These are phyloP conservation scores for Monopis laevigella DNA, from an alignment of 2,888 invertebrate species.

Conservation along the genomic window DNA sequence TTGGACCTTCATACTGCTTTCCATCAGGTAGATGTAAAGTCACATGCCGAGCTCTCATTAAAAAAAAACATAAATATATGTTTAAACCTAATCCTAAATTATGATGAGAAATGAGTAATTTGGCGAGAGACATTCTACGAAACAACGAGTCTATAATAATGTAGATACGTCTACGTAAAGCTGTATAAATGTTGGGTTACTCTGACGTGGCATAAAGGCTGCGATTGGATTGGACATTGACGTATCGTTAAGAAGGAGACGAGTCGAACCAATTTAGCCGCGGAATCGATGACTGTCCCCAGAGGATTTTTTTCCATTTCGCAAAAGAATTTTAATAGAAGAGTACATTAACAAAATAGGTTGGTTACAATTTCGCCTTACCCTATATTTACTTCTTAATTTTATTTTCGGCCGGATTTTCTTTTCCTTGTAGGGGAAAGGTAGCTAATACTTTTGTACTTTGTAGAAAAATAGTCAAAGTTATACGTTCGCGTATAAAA, in stretches of 20 bases:
- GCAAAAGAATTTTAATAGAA: constrained; percentile 10
- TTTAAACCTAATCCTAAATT: too few species aligned
- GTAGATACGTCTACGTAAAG: neutral
- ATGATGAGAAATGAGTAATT: neutral
- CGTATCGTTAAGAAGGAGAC: constrained; percentile 37
- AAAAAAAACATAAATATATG: too few species aligned
- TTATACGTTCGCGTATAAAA: too few species aligned
- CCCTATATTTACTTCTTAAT: too few species aligned
- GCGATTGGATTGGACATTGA: constrained; percentile 27
- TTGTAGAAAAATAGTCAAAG: too few species aligned
- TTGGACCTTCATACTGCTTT: too few species aligned
- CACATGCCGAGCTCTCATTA: too few species aligned
- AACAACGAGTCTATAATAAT: neutral
- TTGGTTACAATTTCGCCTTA: too few species aligned
- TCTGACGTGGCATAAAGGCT: constrained; percentile 3
- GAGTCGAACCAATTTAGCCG: constrained; percentile 52
- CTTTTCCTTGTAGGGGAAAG: too few species aligned
- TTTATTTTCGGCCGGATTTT: too few species aligned
- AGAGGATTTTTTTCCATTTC: constrained; percentile 22
- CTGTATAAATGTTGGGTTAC: constrained; percentile 8
- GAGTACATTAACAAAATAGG: constrained; percentile 5
- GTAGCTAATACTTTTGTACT: too few species aligned
- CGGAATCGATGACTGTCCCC: constrained; percentile 48
- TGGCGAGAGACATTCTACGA: neutral
- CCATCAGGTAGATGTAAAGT: too few species aligned